Evolutionary conservation across 2,888 invertebrate genomes (phyloP).

Genomic region (Drosophila algonquin): DNA sequence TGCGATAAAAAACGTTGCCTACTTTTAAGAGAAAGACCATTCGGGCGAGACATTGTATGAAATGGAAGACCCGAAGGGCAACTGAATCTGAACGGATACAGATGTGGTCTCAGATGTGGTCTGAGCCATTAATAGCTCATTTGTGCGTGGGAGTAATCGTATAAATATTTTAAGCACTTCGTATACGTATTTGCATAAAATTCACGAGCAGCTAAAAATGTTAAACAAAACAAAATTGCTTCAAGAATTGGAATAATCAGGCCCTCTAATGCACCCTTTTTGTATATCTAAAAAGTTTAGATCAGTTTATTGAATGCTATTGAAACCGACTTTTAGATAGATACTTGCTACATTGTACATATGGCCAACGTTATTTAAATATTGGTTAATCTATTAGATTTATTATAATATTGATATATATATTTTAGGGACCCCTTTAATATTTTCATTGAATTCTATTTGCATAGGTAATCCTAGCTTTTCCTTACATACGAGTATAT

Average conservation of each 20-base stretch:
- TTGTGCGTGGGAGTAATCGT: slow-evolving; percentile 14
- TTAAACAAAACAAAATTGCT: slow-evolving; percentile 5
- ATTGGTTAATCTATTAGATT: no score
- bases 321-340: no score
- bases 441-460: background rate
- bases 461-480: background rate
- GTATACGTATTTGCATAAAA: slow-evolving; percentile 1
- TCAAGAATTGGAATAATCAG: slow-evolving; percentile 1
- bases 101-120: slow-evolving; percentile 11
- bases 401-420: no score
- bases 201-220: background rate
- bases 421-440: background rate
- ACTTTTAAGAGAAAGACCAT: slow-evolving; percentile 33
- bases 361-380: no score
- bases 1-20: slow-evolving; percentile 51
- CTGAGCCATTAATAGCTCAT: slow-evolving; percentile 42
- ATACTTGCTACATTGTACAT: no score
- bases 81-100: slow-evolving; percentile 22
- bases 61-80: slow-evolving; percentile 20
- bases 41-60: slow-evolving; percentile 31
- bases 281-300: no score
- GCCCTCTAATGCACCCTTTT: no score
- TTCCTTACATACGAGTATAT: background rate
- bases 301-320: no score
- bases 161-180: slow-evolving; percentile 30